These are phyloP conservation scores for Scopus umbretta DNA, from an alignment of 2,113 vertebrate genomes.

Conservation along the genomic window DNA sequence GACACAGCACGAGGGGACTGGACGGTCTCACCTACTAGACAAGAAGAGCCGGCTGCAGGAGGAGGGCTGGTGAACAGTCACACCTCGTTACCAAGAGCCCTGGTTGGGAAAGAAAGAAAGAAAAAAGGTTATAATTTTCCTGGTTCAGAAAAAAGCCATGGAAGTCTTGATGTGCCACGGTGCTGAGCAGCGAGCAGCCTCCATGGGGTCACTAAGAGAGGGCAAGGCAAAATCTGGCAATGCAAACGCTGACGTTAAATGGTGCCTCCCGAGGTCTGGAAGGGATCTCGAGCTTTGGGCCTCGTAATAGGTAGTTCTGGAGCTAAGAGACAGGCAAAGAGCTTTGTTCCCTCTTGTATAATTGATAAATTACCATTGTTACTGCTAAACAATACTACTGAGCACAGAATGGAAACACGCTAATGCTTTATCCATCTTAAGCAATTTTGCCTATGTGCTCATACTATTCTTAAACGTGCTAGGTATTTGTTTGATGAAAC, in stretches of 20 bases:
- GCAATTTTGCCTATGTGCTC: constrained; percentile 51
- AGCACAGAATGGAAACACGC: constrained; percentile 58
- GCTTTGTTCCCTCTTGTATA: constrained; percentile 22
- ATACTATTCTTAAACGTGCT: constrained; percentile 65
- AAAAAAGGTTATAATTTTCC: neutral
- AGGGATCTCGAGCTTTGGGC: neutral
- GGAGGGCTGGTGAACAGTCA: neutral
- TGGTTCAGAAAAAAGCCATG: neutral
- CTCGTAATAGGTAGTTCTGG: neutral
- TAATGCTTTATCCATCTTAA: constrained; percentile 55
- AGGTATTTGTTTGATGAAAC: constrained; percentile 74
- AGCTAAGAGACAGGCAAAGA: neutral
- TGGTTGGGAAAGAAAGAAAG: neutral
- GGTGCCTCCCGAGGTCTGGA: neutral
- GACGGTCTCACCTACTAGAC: rapidly evolving
- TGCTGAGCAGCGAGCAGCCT: neutral
- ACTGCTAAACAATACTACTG: constrained; percentile 7
- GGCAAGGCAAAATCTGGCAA: neutral
- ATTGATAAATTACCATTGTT: constrained; percentile 56
- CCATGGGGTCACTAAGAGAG: neutral
- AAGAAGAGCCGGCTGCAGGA: neutral
- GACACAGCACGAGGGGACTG: rapidly evolving
- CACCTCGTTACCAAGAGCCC: neutral
- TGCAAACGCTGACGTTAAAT: neutral
- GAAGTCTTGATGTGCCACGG: neutral